These are phyloP conservation scores for Dynastes grantii DNA, from an alignment of 2,888 invertebrate species.

Conservation along the genomic window DNA sequence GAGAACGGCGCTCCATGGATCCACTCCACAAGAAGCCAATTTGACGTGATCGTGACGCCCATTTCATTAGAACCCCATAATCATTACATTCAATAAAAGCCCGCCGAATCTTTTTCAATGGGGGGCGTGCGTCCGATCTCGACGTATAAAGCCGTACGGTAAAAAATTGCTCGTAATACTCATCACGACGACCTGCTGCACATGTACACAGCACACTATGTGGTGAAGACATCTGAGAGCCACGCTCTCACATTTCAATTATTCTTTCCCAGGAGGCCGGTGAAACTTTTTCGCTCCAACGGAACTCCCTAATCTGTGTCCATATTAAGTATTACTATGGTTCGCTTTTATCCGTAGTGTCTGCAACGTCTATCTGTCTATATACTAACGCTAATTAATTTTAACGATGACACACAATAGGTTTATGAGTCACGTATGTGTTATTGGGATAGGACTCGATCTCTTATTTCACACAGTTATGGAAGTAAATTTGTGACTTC, in stretches of 20 bases:
- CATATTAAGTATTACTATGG: slow-evolving; percentile 48
- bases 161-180: slow-evolving; percentile 56
- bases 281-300: slow-evolving; percentile 61
- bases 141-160: slow-evolving; percentile 44
- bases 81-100: slow-evolving; percentile 58
- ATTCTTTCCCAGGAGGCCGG: slow-evolving; percentile 58
- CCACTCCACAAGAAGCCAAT: slow-evolving; percentile 47
- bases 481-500: slow-evolving; percentile 16
- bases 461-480: slow-evolving; percentile 10
- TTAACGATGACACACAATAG: slow-evolving; percentile 48
- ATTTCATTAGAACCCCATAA: slow-evolving; percentile 59
- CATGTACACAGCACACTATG: slow-evolving; percentile 38
- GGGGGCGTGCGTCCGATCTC: slow-evolving; percentile 46
- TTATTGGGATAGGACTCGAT: slow-evolving; percentile 45
- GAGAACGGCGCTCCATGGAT: slow-evolving; percentile 2
- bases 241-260: slow-evolving; percentile 61
- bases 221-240: slow-evolving; percentile 13
- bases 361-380: slow-evolving; percentile 14
- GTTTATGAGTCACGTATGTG: slow-evolving; percentile 46
- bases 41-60: slow-evolving; percentile 55
- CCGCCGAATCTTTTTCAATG: slow-evolving; percentile 51
- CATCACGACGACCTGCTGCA: slow-evolving; percentile 50
- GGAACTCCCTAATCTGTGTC: slow-evolving; percentile 54
- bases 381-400: slow-evolving; percentile 48
- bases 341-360: slow-evolving; percentile 24